Evolutionary conservation across 2,797 vertebrate species (phyloP).

Genomic region (Enteromius mattozi): DNA sequence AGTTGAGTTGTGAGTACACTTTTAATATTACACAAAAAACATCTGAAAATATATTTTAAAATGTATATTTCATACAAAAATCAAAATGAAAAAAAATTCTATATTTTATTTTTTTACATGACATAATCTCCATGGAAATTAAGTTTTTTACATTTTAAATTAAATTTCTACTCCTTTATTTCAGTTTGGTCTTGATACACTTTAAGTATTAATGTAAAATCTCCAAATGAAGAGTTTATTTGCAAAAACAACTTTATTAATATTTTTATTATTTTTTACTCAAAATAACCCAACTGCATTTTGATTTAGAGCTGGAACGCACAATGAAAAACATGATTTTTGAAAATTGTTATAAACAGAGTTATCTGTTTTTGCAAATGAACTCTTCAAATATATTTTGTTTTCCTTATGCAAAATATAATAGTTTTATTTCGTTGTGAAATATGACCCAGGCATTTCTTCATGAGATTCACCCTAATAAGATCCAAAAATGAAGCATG

Average conservation of each 20-base stretch:
- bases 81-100: background rate
- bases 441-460: background rate
- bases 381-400: background rate
- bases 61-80: background rate
- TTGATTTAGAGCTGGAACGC: background rate
- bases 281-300: background rate
- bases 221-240: background rate
- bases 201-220: background rate
- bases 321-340: no score
- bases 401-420: background rate
- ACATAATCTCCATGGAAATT: no score
- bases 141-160: no score
- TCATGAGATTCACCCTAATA: background rate
- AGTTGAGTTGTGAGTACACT: background rate
- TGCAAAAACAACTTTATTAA: background rate
- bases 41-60: no score
- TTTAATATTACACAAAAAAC: background rate
- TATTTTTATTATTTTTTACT: no score
- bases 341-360: no score
- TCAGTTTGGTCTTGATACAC: background rate
- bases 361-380: background rate
- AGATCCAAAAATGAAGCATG: background rate
- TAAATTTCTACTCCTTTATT: background rate
- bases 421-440: background rate
- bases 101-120: background rate